Base-by-base conservation (phyloP, 2,113 vertebrate genomes). In the Daubentonia madagascariensis region DNA sequence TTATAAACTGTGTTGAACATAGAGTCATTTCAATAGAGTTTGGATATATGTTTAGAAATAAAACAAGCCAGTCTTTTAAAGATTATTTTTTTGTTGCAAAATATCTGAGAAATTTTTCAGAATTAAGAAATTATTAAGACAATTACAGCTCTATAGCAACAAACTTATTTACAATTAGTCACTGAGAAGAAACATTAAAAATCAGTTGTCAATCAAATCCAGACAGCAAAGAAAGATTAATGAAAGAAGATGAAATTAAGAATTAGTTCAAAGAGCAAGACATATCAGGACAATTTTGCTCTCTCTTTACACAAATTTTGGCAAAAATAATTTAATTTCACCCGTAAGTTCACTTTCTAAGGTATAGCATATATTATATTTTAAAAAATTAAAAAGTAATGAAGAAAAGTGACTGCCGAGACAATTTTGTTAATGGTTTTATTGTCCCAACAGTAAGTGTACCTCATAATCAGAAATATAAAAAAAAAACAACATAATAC, bases 341-440 rank as follows among this genome's bases (percentile, higher is more conserved):
- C 89, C 40, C 37, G 40, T 9, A 96, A 89, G 1, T 85, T 98
- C 35, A 23, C 6, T 61, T 96, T 91, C 22, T 75, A 35, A 89
- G 68, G 52, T 68, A 9, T 1, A 84, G 59, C 89, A 85, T 59
- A 25, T n/a, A 86, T 92, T 63, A 95, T 91, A 93, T 43, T 65
- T 17, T 61, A 97, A 97, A 91, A 18, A 81, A 86, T 17, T 79
- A 72, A 83, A 88, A 40, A 91, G 23, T 63, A 94, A 23, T 43
- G 48, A 79, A 65, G 85, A 97, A 96, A 87, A 97, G 1, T 50
- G 0, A 89, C 11, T 57, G 88, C 11, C 52, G 86, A 92, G 95
- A 97, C 88, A 80, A 30, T 40, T 84, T 78, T 3, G 6, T 48
- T 92, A 54, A 93, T 45, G 20, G 35, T 8, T 94, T 94, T 87